These are phyloP conservation scores for Tenthredo livida DNA, from an alignment of 2,888 invertebrate genomes.

Conservation along the genomic window DNA sequence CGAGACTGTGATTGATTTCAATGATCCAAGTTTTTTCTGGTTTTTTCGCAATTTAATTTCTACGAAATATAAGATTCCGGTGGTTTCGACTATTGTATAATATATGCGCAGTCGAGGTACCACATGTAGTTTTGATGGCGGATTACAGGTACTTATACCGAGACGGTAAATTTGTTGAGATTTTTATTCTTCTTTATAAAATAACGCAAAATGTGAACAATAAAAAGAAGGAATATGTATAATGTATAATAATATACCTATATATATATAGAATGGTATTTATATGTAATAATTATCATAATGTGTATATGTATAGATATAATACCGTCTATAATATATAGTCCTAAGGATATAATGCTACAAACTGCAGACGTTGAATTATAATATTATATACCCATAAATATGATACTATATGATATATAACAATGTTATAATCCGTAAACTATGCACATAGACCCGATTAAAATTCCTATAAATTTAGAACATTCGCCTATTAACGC, in stretches of 20 bases:
- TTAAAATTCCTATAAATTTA: constrained; percentile 52
- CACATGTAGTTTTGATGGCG: neutral
- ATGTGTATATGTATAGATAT: constrained; percentile 51
- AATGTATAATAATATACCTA: constrained; percentile 53
- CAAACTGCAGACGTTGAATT: constrained; percentile 53
- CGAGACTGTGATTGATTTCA: neutral
- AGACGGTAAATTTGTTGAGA: constrained; percentile 63
- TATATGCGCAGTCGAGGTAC: neutral
- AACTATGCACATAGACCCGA: constrained; percentile 40
- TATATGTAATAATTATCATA: constrained; percentile 54
- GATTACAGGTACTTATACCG: neutral
- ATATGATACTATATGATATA: constrained; percentile 32
- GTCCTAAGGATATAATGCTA: constrained; percentile 50
- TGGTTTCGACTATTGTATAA: neutral
- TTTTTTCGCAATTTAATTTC: neutral
- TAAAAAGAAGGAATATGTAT: constrained; percentile 64
- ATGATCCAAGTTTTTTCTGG: neutral
- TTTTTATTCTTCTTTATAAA: constrained; percentile 74
- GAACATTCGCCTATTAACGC: constrained; percentile 7
- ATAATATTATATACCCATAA: constrained; percentile 31
- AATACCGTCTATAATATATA: constrained; percentile 50
- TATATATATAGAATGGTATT: constrained; percentile 38
- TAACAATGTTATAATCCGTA: constrained; percentile 58
- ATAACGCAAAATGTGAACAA: constrained; percentile 71
- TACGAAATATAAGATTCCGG: neutral